Percentiles rank a stretch among this genome's conserved stretches.
Evolutionary conservation across 2,888 invertebrate species (phyloP).

Genomic region (Carcina quercana): DNA sequence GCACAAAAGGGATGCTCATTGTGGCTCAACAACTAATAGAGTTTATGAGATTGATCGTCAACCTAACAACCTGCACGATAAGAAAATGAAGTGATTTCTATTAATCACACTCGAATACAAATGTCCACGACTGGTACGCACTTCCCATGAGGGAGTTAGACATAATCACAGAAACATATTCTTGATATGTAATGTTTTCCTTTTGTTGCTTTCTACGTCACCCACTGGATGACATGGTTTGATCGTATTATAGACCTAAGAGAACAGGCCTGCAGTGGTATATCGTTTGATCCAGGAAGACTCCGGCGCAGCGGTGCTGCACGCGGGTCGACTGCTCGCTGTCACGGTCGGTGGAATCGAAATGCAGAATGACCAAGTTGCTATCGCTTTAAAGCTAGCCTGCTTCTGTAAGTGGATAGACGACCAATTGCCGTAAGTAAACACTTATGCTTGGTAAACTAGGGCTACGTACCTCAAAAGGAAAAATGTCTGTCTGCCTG

Average conservation of each 20-base stretch:
- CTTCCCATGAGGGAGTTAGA: too few relatives aligned
- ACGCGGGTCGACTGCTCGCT: slow-evolving; percentile 33
- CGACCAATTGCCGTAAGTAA: slow-evolving; percentile 43
- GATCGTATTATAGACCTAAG: background rate
- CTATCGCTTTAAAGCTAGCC: slow-evolving; percentile 41
- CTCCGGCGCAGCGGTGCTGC: slow-evolving; percentile 41
- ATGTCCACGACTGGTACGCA: background rate
- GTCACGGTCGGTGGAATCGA: slow-evolving; percentile 39
- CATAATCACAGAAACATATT: too few relatives aligned
- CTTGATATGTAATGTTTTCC: too few relatives aligned
- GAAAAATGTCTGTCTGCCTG: too few relatives aligned
- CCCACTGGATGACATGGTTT: background rate
- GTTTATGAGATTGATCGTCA: background rate
- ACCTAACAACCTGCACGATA: background rate
- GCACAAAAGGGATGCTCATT: too few relatives aligned
- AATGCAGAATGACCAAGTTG: slow-evolving; percentile 33
- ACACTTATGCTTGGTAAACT: too few relatives aligned
- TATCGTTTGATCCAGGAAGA: slow-evolving; percentile 28
- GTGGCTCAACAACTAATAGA: background rate
- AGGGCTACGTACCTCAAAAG: too few relatives aligned
- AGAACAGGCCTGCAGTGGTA: background rate
- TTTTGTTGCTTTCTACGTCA: too few relatives aligned
- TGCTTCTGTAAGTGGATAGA: slow-evolving; percentile 48
- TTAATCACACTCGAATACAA: background rate
- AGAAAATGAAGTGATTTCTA: background rate